Evolutionary conservation across 2,888 invertebrate genomes (phyloP).

Genomic region (Spisula solida): DNA sequence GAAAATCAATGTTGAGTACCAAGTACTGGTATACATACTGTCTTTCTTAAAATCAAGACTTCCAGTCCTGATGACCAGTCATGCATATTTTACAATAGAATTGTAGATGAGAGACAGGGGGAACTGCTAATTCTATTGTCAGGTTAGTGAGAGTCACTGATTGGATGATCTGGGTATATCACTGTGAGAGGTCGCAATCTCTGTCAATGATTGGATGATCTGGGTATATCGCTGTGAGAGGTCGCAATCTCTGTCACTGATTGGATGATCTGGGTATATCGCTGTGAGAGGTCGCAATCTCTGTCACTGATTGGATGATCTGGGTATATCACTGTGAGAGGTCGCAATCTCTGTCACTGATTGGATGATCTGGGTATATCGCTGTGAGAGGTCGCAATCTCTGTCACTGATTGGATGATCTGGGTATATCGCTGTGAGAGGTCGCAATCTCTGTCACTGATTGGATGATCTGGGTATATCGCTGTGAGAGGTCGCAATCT

Average conservation of each 20-base stretch:
- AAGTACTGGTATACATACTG: neutral
- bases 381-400: neutral
- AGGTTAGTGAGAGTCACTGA: neutral
- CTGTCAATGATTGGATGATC: neutral
- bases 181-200: neutral
- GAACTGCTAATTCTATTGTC: neutral
- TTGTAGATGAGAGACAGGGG: neutral
- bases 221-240: neutral
- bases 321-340: neutral
- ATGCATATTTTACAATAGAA: slow-evolving; percentile 1
- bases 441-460: too few relatives aligned
- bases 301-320: neutral
- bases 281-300: neutral
- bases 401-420: too few relatives aligned
- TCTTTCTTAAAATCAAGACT: neutral
- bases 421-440: too few relatives aligned
- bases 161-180: neutral
- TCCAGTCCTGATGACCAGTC: neutral
- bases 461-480: too few relatives aligned
- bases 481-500: too few relatives aligned
- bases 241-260: neutral
- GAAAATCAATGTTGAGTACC: slow-evolving; percentile 1
- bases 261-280: neutral
- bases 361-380: neutral
- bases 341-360: too few relatives aligned